These are phyloP conservation scores for Serranus cabrilla DNA, from an alignment of 2,797 vertebrate species.

Conservation along the genomic window DNA sequence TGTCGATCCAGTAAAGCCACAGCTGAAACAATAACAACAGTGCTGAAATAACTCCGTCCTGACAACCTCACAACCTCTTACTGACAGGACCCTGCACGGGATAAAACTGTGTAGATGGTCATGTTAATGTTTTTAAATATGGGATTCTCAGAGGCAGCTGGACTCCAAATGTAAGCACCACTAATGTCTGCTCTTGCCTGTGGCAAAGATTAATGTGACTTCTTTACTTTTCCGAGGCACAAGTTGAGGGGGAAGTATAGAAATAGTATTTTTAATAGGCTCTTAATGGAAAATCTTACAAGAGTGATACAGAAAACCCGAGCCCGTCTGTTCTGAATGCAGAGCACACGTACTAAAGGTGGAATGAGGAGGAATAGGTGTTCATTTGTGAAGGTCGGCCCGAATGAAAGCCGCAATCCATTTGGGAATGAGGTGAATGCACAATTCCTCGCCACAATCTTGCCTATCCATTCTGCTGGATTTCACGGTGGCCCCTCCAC, in stretches of 20 bases:
- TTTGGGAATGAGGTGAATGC: conserved; percentile 67
- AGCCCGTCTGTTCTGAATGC: conserved; percentile 57
- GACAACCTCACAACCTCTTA: neutral
- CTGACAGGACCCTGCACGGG: neutral
- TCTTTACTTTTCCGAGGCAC: conserved; percentile 45
- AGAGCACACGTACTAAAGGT: conserved; percentile 41
- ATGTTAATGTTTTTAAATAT: conserved; percentile 25
- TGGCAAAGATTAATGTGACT: conserved; percentile 59
- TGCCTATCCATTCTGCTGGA: conserved; percentile 61
- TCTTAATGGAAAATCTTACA: conserved; percentile 58
- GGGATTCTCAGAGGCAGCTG: conserved; percentile 18
- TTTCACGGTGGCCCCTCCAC: conserved; percentile 67
- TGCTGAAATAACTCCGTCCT: neutral
- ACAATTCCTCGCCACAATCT: conserved; percentile 61
- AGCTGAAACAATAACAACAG: neutral
- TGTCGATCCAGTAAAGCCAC: neutral
- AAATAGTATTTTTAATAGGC: conserved; percentile 59
- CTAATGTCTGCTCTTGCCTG: conserved; percentile 34
- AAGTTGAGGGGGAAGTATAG: conserved; percentile 34
- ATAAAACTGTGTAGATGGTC: conserved; percentile 5
- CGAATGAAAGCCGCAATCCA: conserved; percentile 59
- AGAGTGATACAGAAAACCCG: conserved; percentile 22
- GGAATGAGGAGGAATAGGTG: conserved; percentile 69
- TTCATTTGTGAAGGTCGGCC: conserved; percentile 75
- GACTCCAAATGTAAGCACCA: conserved; percentile 37